A percentile compares a stretch with the other conserved stretches of the same genome.
phyloP scores from a whole-genome alignment of 23 tunicate genomes.

The Clavelina lepadiformis region DNA sequence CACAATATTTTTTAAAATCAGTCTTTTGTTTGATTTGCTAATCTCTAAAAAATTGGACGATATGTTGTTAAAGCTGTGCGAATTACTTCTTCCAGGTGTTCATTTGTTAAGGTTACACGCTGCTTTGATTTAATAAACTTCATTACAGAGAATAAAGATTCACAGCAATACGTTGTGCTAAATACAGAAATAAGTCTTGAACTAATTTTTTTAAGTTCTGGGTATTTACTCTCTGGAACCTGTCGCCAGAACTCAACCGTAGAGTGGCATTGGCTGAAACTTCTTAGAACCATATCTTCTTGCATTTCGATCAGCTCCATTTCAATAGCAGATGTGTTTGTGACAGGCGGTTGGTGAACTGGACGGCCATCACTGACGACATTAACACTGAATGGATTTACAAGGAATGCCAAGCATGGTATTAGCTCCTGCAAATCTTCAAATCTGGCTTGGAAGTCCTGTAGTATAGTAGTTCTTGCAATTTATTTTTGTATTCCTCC shows the following conservation, averaged over 20 bases:
- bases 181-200: no score
- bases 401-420: slow-evolving; percentile 28
- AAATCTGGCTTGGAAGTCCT: slow-evolving; percentile 25
- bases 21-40: slow-evolving; percentile 15
- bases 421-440: slow-evolving; percentile 25
- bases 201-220: no score
- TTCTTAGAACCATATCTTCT: slow-evolving; percentile 25
- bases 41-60: slow-evolving; percentile 28
- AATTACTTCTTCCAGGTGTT: slow-evolving; percentile 18
- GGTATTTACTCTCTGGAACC: slow-evolving; percentile 10
- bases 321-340: slow-evolving; percentile 7
- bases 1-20: no score
- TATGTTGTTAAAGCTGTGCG: slow-evolving; percentile 24
- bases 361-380: slow-evolving; percentile 33
- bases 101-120: slow-evolving; percentile 14
- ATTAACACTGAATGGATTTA: slow-evolving; percentile 19
- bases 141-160: slow-evolving; percentile 29
- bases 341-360: slow-evolving; percentile 20
- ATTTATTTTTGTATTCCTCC: slow-evolving; percentile 34
- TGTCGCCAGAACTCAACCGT: slow-evolving; percentile 26
- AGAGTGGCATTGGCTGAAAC: slow-evolving; percentile 24
- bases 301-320: slow-evolving; percentile 16
- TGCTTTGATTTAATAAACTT: slow-evolving; percentile 15
- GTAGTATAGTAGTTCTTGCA: slow-evolving; percentile 30
- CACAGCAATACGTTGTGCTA: slow-evolving; percentile 17